phyloP scores from a whole-genome alignment of 2,888 invertebrate genomes.

The Mechanitis messenoides region DNA sequence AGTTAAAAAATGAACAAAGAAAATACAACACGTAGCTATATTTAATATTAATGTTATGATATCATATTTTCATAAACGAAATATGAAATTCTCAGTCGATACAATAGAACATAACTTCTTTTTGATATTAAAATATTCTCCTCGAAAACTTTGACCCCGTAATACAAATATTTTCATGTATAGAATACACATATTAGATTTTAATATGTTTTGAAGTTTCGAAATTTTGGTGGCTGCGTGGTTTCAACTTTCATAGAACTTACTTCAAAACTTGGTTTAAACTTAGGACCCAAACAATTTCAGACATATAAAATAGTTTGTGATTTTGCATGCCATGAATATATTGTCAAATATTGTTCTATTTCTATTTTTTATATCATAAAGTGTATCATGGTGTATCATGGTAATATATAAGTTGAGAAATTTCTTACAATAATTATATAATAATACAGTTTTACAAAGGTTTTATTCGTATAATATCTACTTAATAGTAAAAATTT shows the following conservation, averaged over 20 bases:
- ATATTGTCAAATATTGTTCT: background rate
- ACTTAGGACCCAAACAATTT: conserved; percentile 21
- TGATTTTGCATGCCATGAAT: conserved; percentile 8
- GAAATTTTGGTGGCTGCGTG: conserved; percentile 32
- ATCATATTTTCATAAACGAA: background rate
- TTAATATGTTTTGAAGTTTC: conserved; percentile 29
- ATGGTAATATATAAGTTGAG: too few species aligned
- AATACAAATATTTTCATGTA: conserved; percentile 14
- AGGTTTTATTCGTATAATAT: too few species aligned
- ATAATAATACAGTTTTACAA: too few species aligned
- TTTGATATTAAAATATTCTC: conserved; percentile 2
- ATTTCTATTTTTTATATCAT: too few species aligned
- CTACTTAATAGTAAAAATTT: too few species aligned
- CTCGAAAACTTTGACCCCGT: background rate
- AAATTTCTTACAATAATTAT: too few species aligned
- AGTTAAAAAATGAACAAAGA: too few species aligned
- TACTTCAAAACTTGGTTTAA: conserved; percentile 20
- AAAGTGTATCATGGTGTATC: too few species aligned
- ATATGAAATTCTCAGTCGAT: background rate
- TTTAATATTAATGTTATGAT: background rate
- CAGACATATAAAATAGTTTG: conserved; percentile 15
- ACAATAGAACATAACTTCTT: conserved; percentile 1
- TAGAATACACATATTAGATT: conserved; percentile 17
- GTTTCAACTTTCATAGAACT: conserved; percentile 26
- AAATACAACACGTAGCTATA: background rate